These are phyloP conservation scores for Oedothorax gibbosus DNA, from an alignment of 1,140 invertebrate species.

Conservation along the genomic window DNA sequence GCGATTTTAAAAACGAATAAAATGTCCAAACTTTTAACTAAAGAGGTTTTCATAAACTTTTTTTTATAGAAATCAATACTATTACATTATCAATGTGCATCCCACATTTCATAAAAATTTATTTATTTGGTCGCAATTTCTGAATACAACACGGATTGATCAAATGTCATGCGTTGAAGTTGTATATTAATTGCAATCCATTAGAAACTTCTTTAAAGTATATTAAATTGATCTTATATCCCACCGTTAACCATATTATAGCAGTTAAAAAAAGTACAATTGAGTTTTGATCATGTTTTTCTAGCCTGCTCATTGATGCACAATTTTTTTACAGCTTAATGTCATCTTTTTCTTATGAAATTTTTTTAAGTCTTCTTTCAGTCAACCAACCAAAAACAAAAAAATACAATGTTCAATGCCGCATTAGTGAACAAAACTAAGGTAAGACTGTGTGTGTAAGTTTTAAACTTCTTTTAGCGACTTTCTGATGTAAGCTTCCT, in stretches of 20 bases:
- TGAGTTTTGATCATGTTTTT: conserved; percentile 18
- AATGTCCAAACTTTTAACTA: no score
- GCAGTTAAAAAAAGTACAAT: conserved; percentile 39
- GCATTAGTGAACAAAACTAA: conserved; percentile 57
- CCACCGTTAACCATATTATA: conserved; percentile 40
- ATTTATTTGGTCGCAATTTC: no score
- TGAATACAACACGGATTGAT: no score
- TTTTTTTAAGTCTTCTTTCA: conserved; percentile 42
- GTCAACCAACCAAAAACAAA: conserved; percentile 48
- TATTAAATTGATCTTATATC: no score
- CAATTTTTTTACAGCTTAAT: conserved; percentile 39
- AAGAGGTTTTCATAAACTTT: no score
- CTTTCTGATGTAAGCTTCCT: conserved; percentile 34
- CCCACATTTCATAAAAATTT: no score
- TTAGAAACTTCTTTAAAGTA: no score
- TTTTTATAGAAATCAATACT: no score
- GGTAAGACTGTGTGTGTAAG: conserved; percentile 54
- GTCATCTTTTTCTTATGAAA: conserved; percentile 53
- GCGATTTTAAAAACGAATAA: no score
- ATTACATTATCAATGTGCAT: no score
- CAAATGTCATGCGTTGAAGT: no score
- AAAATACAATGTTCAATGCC: conserved; percentile 55
- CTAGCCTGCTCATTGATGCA: conserved; percentile 36
- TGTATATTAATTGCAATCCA: no score
- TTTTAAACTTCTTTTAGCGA: conserved; percentile 42